Conservation (phyloP, 23 tunicate genomes). For the Phallusia fumigata region DNA sequence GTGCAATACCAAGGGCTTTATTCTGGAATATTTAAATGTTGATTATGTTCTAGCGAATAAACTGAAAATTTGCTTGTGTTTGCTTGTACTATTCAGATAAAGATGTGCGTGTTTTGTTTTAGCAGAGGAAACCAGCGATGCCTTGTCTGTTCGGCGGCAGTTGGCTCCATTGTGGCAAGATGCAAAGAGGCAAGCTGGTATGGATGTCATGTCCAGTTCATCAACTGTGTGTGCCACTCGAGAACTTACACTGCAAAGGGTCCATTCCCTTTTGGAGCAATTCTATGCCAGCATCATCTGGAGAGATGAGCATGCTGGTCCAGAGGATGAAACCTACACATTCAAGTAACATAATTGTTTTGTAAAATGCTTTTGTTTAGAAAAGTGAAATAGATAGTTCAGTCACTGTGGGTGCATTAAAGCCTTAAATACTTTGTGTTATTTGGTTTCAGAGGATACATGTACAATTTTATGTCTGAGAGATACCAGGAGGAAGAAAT, state of each 20-base stretch:
- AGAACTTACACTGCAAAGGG: slow-evolving; percentile 60
- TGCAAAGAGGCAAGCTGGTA: slow-evolving; percentile 74
- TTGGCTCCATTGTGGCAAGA: slow-evolving; percentile 79
- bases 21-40: too few relatives aligned
- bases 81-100: too few relatives aligned
- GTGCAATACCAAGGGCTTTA: too few relatives aligned
- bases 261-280: slow-evolving; percentile 60
- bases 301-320: slow-evolving; percentile 63
- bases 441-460: slow-evolving; percentile 53
- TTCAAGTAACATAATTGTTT: slow-evolving; percentile 37
- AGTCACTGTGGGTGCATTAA: neutral
- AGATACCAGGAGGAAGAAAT: slow-evolving; percentile 89
- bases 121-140: slow-evolving; percentile 8
- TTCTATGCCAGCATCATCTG: slow-evolving; percentile 75
- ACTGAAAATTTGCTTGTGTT: too few relatives aligned
- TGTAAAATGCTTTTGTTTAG: neutral
- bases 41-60: too few relatives aligned
- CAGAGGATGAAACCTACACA: slow-evolving; percentile 53
- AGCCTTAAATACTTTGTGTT: neutral
- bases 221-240: slow-evolving; percentile 63
- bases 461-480: slow-evolving; percentile 86
- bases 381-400: neutral
- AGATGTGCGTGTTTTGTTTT: too few relatives aligned
- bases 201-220: slow-evolving; percentile 33
- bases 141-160: slow-evolving; percentile 44